Evolutionary conservation across 2,113 vertebrate species (phyloP), one percentile per base, ranked within the genome.

Genomic region (Thamnaconus septentrionalis): DNA sequence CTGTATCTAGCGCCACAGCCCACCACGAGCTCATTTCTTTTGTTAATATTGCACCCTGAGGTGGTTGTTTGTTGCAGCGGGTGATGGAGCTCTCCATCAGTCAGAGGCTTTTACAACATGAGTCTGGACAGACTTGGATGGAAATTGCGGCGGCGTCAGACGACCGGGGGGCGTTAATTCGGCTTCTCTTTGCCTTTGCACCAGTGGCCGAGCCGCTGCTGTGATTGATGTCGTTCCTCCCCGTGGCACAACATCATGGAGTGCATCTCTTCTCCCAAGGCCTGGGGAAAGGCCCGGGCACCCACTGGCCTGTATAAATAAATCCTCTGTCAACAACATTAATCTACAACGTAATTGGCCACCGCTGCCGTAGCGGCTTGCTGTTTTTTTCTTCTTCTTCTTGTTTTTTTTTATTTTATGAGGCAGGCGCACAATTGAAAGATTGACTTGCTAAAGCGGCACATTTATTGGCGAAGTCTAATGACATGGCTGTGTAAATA

Each of bases 281-380:
- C 76, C 71, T 43, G 60, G 62, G 69, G 71, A 71, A 61, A 87
- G 64, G 61, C 68, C 75, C 43, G 66, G 61, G 78, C 78, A 78
- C 77, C 61, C 73, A 72, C 81, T 67, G 80, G 71, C 75, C 68
- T 73, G 78, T 80, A 73, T 83, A 67, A 48, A 9, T 85, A 70
- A 69, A 78, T 88, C 75, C 71, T 73, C 73, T 80, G 83, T 82
- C 81, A 85, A 86, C 84, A 82, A 72, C 76, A 88, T 88, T 81
- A 85, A 88, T 89, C 84, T 80, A 61, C 56, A 12, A 49, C 75
- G 76, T 83, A 86, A 88, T 87, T 85, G 83, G 78, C 80, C 76
- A 80, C 79, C 75, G 56, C 62, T 47, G 76, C 62, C 76, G 76
- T 66, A 61, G 61, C 53, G 72, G 18, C 18, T 31, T 31, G 18